Evolutionary conservation across 2,888 invertebrate species (phyloP), one percentile per base, ranked within the genome.

Genomic region (Lasioglossum pauxillum): DNA sequence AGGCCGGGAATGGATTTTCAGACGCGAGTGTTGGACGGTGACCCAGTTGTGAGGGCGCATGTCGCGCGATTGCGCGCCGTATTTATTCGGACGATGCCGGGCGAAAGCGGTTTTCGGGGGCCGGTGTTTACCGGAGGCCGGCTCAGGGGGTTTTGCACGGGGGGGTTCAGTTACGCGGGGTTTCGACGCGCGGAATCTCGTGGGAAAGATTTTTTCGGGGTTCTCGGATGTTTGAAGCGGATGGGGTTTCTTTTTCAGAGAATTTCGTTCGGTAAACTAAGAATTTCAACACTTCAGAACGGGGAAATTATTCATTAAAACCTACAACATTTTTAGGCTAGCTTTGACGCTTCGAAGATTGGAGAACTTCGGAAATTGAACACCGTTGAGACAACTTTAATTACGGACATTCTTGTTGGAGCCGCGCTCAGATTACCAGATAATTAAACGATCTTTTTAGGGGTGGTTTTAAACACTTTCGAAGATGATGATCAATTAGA

Each of bases 31-130:
- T 85, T 89, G 87, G 85, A 84, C 90, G 90, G 89, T 95, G 95
- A 95, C 95, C 95, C 93, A 95, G 94, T 94, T 95, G 91, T 90
- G 80, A 95, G 85, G 90, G 95, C 95, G 95, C 95, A 95, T 95
- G 95, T 94, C 94, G 91, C 83, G 90, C 91, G 91, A 92, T 93
- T 93, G 93, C 93, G 93, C 93, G 92, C 91, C 89, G 90, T 91
- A 91, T 93, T 92, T 92, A 93, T 92, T 92, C 91, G 84, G 82
- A 87, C 10, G 86, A 89, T 91, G 88, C 89, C 88, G 85, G 35
- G 88, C 88, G 87, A 83, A n/a, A 19, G n/a, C 69, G 41, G 71
- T 46, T 67, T 78, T 69, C 14, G 64, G 53, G 23, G 53, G 53
- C 53, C 53, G 53, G 23, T 53, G 53, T 53, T 53, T 53, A 53